These are phyloP conservation scores for Sarcophaga rosellei DNA, from an alignment of 2,888 invertebrate genomes.

Conservation along the genomic window DNA sequence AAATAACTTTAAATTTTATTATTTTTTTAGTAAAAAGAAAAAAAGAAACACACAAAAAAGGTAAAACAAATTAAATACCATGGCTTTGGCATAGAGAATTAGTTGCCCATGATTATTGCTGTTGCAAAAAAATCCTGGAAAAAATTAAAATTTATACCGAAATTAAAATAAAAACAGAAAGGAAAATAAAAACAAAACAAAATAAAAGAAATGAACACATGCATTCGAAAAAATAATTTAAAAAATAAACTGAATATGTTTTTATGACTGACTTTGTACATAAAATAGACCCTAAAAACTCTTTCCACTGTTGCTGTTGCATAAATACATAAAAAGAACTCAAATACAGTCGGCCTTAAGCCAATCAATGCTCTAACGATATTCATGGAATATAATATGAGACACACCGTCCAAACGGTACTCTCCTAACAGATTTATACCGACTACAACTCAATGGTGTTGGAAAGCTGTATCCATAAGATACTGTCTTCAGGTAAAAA, in stretches of 20 bases:
- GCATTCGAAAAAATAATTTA: neutral
- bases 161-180: neutral
- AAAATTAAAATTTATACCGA: neutral
- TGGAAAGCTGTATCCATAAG: too few relatives aligned
- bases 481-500: too few relatives aligned
- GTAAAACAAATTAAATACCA: constrained; percentile 55
- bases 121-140: constrained; percentile 7
- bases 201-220: too few relatives aligned
- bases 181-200: neutral
- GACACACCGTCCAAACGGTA: too few relatives aligned
- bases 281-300: constrained; percentile 55
- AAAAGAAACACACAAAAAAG: constrained; percentile 14
- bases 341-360: too few relatives aligned
- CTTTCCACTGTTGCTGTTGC: constrained; percentile 19
- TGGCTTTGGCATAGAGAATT: neutral
- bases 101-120: neutral
- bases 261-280: constrained; percentile 63
- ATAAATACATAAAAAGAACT: too few relatives aligned
- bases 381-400: too few relatives aligned
- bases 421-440: too few relatives aligned
- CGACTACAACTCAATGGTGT: too few relatives aligned
- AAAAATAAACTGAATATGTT: constrained; percentile 39
- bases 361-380: too few relatives aligned
- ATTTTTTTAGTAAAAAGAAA: constrained; percentile 13
- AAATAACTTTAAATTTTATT: constrained; percentile 66